Conservation (phyloP, 1,140 invertebrate species). For the Kradibia gibbosae region DNA sequence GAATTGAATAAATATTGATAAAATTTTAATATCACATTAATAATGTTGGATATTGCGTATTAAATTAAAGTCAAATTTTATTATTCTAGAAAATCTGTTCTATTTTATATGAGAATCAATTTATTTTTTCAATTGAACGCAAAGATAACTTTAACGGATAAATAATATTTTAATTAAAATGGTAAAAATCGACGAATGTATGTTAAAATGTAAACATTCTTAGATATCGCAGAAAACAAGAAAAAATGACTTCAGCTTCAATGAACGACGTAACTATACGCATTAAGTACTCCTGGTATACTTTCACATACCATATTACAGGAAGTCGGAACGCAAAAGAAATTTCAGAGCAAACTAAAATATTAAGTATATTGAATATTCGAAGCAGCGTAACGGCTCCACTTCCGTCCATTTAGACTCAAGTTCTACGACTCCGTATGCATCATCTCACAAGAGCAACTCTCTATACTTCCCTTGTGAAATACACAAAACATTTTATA, state of each 20-base stretch:
- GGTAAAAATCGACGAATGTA: not conserved
- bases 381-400: constrained; percentile 31
- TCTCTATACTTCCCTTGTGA: constrained; percentile 20
- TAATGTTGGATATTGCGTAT: too few relatives aligned
- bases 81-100: too few relatives aligned
- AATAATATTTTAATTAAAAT: not conserved
- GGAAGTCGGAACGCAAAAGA: not conserved
- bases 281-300: not conserved
- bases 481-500: not conserved
- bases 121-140: not conserved
- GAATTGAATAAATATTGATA: too few relatives aligned
- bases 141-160: not conserved
- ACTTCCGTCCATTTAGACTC: constrained; percentile 26
- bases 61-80: too few relatives aligned
- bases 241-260: not conserved
- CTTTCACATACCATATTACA: constrained; percentile 28
- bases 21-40: too few relatives aligned
- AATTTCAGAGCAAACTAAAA: constrained; percentile 27
- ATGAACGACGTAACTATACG: not conserved
- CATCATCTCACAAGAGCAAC: constrained; percentile 11
- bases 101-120: too few relatives aligned
- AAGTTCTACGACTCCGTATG: not conserved
- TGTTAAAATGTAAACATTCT: too few relatives aligned
- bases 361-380: constrained; percentile 37
- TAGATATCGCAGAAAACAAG: not conserved